Evolutionary conservation across 2,888 invertebrate species (phyloP), one percentile per base, ranked within the genome.

Genomic region (Dolichomitus sp.): DNA sequence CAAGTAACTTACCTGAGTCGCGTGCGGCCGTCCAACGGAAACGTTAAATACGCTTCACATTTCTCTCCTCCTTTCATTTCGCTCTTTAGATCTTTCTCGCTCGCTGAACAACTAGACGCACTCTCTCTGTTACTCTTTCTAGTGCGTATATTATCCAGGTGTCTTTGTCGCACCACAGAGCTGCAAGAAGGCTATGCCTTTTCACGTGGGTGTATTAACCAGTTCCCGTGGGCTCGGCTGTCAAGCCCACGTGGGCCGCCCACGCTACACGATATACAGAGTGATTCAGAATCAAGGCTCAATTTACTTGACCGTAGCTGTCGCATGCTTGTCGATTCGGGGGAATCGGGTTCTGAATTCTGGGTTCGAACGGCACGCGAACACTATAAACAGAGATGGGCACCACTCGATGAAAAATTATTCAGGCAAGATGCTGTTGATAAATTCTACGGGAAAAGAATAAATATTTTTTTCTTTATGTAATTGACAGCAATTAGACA

Each of bases 181-280:
- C 59, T 59, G 40, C 48, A 54, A 42, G 66, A 54, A 74, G 54
- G 50, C 27, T 70, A 19, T 54, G 78, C 50, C 76, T 83, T 81
- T 80, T 81, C 83, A 65, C 88, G 93, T 93, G 90, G 93, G 93
- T 92, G 93, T 93, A 89, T 82, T 81, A 90, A 92, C 93, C 92
- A 91, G 92, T 92, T 92, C 89, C 91, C 89, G 92, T 91, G 88
- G 92, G 92, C 89, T 81, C 84, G 92, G 90, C 92, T 93, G 93
- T 93, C 93, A 92, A 91, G 87, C 93, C 93, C 93, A 93, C 93
- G 93, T 93, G 93, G 92, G 87, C 89, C 92, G 92, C 93, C 93
- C 90, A 93, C 93, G 90, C 90, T 40, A 76, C 40, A 27, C 65
- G 75, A 73, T 76, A 65, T 84, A 86, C 83, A 80, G 81, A 54